Conservation (phyloP, 2,888 invertebrate species). For the Lepidocyrtoides sp. region DNA sequence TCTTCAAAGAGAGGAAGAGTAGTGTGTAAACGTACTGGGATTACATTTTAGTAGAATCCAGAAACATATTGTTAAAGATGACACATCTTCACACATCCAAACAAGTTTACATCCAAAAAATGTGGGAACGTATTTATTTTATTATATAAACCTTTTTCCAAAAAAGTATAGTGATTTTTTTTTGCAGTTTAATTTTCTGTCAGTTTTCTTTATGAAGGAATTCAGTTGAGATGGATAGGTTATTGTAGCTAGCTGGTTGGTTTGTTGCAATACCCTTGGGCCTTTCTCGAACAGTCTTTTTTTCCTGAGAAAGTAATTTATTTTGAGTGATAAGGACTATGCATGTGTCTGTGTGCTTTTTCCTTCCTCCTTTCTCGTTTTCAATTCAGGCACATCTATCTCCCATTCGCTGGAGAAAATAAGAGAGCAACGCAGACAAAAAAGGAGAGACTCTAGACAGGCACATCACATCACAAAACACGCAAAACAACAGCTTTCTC, state of each 20-base stretch:
- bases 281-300: constrained; percentile 50
- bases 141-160: too few relatives aligned
- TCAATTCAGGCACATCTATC: constrained; percentile 32
- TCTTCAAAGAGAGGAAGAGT: background rate
- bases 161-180: too few relatives aligned
- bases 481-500: constrained; percentile 56
- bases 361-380: constrained; percentile 30
- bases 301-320: constrained; percentile 74
- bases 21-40: background rate
- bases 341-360: background rate
- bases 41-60: background rate
- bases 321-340: constrained; percentile 75
- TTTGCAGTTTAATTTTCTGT: constrained; percentile 33
- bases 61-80: constrained; percentile 34
- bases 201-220: constrained; percentile 26
- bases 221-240: too few relatives aligned
- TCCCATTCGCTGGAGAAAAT: constrained; percentile 18
- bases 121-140: background rate
- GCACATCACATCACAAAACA: constrained; percentile 18
- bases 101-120: too few relatives aligned
- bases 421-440: background rate
- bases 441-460: background rate
- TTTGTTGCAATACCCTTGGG: constrained; percentile 66
- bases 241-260: constrained; percentile 47
- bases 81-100: background rate